A percentile compares a stretch with the other conserved stretches of the same genome.
Conservation (phyloP, 2,888 invertebrate species). For the Drosophila dives region DNA sequence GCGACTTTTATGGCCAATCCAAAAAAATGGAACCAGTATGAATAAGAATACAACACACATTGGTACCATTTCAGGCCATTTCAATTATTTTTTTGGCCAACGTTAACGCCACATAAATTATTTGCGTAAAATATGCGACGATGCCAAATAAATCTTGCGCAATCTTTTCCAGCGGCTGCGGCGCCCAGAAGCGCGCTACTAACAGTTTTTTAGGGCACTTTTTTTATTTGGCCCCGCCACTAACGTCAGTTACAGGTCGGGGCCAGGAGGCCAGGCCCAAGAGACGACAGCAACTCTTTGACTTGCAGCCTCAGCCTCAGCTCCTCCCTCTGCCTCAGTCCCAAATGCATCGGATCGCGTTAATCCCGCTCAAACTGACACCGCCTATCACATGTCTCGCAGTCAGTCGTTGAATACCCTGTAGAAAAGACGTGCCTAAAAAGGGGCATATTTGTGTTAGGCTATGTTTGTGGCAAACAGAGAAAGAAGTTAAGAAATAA, state of each 20-base stretch:
- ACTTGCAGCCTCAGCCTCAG: constrained; percentile 9
- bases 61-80: constrained; percentile 42
- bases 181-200: constrained; percentile 58
- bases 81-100: constrained; percentile 72
- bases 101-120: constrained; percentile 81
- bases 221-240: background rate
- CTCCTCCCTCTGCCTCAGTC: background rate
- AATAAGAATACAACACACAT: constrained; percentile 14
- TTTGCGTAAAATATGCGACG: constrained; percentile 81
- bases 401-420: constrained; percentile 34
- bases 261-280: constrained; percentile 8
- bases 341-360: constrained; percentile 40
- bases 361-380: constrained; percentile 62
- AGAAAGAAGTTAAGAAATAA: background rate
- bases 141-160: constrained; percentile 82
- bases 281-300: constrained; percentile 36
- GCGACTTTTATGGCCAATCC: constrained; percentile 76
- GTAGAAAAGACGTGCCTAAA: background rate
- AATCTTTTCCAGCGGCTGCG: constrained; percentile 65
- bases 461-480: background rate
- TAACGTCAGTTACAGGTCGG: constrained; percentile 10
- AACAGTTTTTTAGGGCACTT: constrained; percentile 26
- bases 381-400: constrained; percentile 72
- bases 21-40: constrained; percentile 19
- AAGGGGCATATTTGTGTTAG: background rate